Evolutionary conservation across 2,113 vertebrate genomes (phyloP).

Genomic region (Prochilodus magdalenae): DNA sequence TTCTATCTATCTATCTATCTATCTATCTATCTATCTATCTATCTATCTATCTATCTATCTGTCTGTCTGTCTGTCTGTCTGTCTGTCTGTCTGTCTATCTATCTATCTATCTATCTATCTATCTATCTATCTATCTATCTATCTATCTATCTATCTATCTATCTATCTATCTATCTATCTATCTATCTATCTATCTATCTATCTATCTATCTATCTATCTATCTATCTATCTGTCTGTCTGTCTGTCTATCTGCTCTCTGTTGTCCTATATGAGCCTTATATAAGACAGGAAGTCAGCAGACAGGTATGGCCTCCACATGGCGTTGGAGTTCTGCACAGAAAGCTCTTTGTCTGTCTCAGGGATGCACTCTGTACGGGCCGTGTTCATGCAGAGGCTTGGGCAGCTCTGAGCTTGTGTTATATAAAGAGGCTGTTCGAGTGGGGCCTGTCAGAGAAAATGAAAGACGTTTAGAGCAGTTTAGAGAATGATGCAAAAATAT

Average conservation of each 20-base stretch:
- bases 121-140: too few relatives aligned
- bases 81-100: not conserved
- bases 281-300: conserved; percentile 63
- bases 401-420: conserved; percentile 61
- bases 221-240: not conserved
- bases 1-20: not conserved
- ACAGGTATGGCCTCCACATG: conserved; percentile 71
- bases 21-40: not conserved
- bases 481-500: conserved; percentile 30
- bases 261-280: conserved; percentile 59
- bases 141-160: not conserved
- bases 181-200: not conserved
- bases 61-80: not conserved
- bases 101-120: too few relatives aligned
- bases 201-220: not conserved
- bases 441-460: conserved; percentile 40
- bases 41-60: not conserved
- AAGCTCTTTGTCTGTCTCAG: conserved; percentile 67
- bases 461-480: conserved; percentile 31
- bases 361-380: conserved; percentile 53
- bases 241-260: not conserved
- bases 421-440: conserved; percentile 45
- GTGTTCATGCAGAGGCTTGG: conserved; percentile 53
- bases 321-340: conserved; percentile 61
- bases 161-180: not conserved